Percentiles rank a stretch among this genome's conserved stretches.
These are phyloP conservation scores for Sceloporus tristichus DNA, from an alignment of 2,113 vertebrate species.

Conservation along the genomic window DNA sequence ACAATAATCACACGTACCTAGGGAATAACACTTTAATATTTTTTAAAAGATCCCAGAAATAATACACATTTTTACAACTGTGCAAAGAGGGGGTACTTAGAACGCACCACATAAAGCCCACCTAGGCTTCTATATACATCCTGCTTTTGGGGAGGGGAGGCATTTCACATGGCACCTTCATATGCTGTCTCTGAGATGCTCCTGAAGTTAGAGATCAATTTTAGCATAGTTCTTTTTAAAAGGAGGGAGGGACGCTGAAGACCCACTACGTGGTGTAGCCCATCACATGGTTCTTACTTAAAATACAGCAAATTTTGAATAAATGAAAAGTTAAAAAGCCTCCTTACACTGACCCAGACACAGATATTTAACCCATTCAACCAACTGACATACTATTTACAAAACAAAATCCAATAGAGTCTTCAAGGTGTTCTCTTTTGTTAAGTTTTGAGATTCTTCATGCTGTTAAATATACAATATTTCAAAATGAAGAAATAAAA, in stretches of 20 bases:
- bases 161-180: neutral
- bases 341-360: slow-evolving; percentile 12
- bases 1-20: neutral
- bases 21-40: neutral
- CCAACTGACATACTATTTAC: slow-evolving; percentile 50
- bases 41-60: slow-evolving; percentile 11
- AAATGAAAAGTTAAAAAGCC: slow-evolving; percentile 16
- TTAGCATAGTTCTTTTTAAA: neutral
- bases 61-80: neutral
- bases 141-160: neutral
- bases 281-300: slow-evolving; percentile 16
- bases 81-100: neutral
- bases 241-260: neutral
- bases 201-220: neutral
- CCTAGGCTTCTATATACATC: neutral
- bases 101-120: neutral
- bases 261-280: no score
- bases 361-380: neutral
- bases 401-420: slow-evolving; percentile 56
- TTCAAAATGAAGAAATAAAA: neutral
- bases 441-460: neutral
- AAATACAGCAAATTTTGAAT: slow-evolving; percentile 8
- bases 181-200: neutral
- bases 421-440: neutral
- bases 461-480: slow-evolving; percentile 25